These are phyloP conservation scores for Gallinago undulata DNA, from an alignment of 2,113 vertebrate genomes.

Conservation along the genomic window DNA sequence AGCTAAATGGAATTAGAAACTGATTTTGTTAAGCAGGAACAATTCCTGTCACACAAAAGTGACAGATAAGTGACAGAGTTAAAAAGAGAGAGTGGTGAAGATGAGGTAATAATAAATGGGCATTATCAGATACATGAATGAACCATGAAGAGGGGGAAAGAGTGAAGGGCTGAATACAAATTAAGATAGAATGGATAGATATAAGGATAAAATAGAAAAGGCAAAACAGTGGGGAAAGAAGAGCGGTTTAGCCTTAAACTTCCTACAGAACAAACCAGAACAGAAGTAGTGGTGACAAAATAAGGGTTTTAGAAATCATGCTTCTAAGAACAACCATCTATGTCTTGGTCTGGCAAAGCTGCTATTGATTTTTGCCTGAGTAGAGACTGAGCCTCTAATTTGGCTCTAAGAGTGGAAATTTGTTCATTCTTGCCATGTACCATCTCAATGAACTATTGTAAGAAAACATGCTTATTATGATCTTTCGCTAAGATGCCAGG, in stretches of 20 bases:
- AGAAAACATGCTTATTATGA: constrained; percentile 74
- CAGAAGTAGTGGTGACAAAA: not conserved
- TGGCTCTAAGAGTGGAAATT: constrained; percentile 44
- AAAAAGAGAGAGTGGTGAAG: constrained; percentile 27
- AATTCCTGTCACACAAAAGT: constrained; percentile 22
- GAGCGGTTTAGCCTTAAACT: not conserved
- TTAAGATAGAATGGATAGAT: not conserved
- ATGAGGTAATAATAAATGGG: constrained; percentile 45
- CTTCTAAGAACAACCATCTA: not conserved
- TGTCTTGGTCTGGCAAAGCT: not conserved
- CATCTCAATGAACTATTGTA: constrained; percentile 66
- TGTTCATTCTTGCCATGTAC: constrained; percentile 65
- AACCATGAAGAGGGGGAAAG: not conserved
- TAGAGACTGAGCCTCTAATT: constrained; percentile 21
- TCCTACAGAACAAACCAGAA: not conserved
- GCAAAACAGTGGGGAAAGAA: not conserved
- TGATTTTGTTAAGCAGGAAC: constrained; percentile 50
- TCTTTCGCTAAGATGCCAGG: constrained; percentile 69
- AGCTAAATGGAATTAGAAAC: constrained; percentile 56
- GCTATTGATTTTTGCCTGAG: not conserved
- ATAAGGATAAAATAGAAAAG: not conserved
- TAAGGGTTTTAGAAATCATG: not conserved
- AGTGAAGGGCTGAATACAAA: not conserved
- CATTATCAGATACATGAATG: constrained; percentile 16
- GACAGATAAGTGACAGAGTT: constrained; percentile 34